Evolutionary conservation across 2,113 vertebrate genomes (phyloP), one percentile per base, ranked within the genome.

Genomic region (Erythrolamprus reginae): DNA sequence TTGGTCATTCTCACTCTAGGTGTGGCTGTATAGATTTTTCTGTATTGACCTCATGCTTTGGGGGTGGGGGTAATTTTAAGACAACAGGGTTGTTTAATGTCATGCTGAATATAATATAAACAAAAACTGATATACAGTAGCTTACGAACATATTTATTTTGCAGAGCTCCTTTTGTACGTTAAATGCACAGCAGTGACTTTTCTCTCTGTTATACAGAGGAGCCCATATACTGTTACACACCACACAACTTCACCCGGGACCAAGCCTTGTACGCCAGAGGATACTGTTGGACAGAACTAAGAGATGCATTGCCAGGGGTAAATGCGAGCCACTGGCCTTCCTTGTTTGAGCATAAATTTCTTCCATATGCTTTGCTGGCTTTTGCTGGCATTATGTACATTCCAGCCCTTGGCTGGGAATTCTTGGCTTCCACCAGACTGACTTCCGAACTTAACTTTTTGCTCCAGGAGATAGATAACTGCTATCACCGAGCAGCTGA

Each of bases 281-380:
- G 99, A 98, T 99, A 99, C 98, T 99, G 99, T 97, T 99, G 99
- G 99, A 99, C 99, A 93, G 99, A 99, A 97, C 98, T 99, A 95
- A 98, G 98, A 93, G 99, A 99, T 88, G 99, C 99, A 84, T 90
- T 98, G 91, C 98, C 98, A 91, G 98, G 98, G 38, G 97, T 99
- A 94, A 98, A 99, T 93, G 95, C 98, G 93, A 97, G 97, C 94
- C 97, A 98, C 92, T 98, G 99, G 97, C 98, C 98, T 26, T 99
- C 99, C 28, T 97, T 99, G 53, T 99, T 99, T 94, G 98, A 99
- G 94, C 99, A 99, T 98, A 99, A 99, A 97, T 99, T 99, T 95
- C 97, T 99, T 90, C 99, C 99, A 94, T 99, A 99, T 70, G 99
- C 99, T 21, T 97, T 99, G 95, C 97, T 99, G 96, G 99, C 99